Base-by-base conservation (phyloP, 1,140 invertebrate genomes). In the Calycopis cecrops region DNA sequence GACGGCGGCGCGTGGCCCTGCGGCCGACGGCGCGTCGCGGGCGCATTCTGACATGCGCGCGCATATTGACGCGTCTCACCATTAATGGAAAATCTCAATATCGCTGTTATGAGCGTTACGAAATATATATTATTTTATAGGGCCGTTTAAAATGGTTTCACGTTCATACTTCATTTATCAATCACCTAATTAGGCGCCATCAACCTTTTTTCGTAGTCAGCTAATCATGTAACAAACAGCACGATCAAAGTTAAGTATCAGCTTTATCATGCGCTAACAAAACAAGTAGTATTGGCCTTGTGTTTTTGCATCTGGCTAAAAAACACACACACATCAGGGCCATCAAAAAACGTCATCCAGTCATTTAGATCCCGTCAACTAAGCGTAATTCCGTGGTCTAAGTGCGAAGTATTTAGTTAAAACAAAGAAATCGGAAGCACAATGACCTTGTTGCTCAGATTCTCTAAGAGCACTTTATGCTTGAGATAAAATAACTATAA, bases 41-140 rank as follows among this genome's bases (percentile, higher is more conserved):
- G 71, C 74, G 75, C 83, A 86, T 86, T 86, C 72, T 83, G 67
- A 81, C 83, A 86, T 71, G 79, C 67, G 67, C 68, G 71, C 76
- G 78, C 76, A 81, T 83, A 83, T 78, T 79, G 72, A 83, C 70
- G 69, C 63, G 67, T 63, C 58, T 55, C 40, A 28, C 21, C 21
- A 44, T 44, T 44, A 14, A 44, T 14, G 40, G 40, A 44, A 44
- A 44, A 44, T 44, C 40, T 14, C 40, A 28, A 28, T 28, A 28
- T 28, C 6, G 21, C 21, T 28, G 21, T 28, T 28, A 28, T 28
- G 6, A 28, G 21, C 21, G 6, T 28, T 28, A 28, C 21, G 21
- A 28, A 28, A 28, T 28, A 3, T 2, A 6, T 3, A 28, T 28
- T 28, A 2, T 6, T 28, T 28, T 28, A 28, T 28, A 2, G 21